Conservation (phyloP, 92 coral and sea anemone species). For the Metridium senile region DNA sequence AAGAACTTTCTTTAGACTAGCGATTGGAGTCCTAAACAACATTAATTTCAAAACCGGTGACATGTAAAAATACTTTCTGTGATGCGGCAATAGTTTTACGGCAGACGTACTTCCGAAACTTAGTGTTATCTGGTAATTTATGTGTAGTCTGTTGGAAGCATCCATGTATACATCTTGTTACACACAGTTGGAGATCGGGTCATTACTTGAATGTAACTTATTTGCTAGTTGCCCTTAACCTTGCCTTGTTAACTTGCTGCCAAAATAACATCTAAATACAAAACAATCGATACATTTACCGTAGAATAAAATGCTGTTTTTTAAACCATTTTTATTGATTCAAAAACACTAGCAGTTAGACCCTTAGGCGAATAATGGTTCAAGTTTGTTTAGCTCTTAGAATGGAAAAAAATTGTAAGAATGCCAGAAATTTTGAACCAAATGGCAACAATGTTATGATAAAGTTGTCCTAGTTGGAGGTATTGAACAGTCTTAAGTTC, state of each 20-base stretch:
- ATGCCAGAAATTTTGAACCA: not conserved
- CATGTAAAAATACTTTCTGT: no score
- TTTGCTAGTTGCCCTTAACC: not conserved
- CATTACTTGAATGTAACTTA: not conserved
- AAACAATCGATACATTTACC: not conserved
- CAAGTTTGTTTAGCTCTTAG: not conserved
- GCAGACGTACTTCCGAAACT: not conserved
- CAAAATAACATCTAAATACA: not conserved
- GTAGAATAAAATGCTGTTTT: no score
- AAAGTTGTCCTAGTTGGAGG: not conserved
- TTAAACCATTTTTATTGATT: not conserved
- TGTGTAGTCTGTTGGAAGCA: slow-evolving; percentile 3
- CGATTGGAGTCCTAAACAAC: not conserved
- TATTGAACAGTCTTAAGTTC: slow-evolving; percentile 1
- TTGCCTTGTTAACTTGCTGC: not conserved
- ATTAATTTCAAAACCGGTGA: not conserved
- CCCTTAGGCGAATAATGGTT: not conserved
- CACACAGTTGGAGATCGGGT: slow-evolving; percentile 2
- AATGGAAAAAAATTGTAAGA: not conserved
- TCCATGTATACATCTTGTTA: slow-evolving; percentile 1
- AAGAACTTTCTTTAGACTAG: not conserved
- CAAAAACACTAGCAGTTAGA: not conserved
- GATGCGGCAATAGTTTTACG: not conserved
- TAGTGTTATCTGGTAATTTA: slow-evolving; percentile 9
- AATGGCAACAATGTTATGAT: not conserved